These are phyloP conservation scores for Microchrysa polita DNA, from an alignment of 2,888 invertebrate species.

Conservation along the genomic window DNA sequence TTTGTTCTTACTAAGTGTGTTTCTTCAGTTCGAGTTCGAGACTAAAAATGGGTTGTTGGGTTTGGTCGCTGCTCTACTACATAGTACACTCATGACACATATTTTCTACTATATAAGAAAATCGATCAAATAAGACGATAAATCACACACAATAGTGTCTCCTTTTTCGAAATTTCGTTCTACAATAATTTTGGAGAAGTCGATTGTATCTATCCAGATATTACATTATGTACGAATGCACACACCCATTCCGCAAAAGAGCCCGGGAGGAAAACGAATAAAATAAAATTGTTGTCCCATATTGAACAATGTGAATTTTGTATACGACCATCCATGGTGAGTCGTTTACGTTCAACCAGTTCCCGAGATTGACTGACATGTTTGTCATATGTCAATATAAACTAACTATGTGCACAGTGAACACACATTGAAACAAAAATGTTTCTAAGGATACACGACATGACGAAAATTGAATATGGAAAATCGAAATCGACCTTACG, in stretches of 20 bases:
- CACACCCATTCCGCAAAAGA: not conserved
- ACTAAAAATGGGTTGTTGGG: too few species aligned
- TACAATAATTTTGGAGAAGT: too few species aligned
- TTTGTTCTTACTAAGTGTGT: not conserved
- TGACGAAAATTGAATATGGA: not conserved
- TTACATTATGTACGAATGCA: not conserved
- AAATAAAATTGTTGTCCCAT: not conserved
- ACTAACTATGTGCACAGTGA: not conserved
- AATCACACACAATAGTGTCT: conserved; percentile 16
- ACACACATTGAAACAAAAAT: conserved; percentile 24
- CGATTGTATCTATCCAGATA: too few species aligned
- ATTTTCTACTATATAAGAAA: conserved; percentile 19
- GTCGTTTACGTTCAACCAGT: conserved; percentile 39
- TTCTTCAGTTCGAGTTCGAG: too few species aligned
- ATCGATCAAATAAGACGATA: conserved; percentile 33
- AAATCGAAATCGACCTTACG: not conserved
- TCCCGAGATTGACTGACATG: conserved; percentile 37
- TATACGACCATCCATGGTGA: too few species aligned
- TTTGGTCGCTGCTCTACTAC: not conserved
- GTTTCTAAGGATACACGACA: conserved; percentile 4
- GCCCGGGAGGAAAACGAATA: not conserved
- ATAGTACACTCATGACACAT: not conserved
- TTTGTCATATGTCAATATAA: conserved; percentile 39
- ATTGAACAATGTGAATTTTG: not conserved
- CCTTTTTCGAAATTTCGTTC: not conserved